These are phyloP conservation scores for Steromphala cineraria DNA, from an alignment of 2,888 invertebrate genomes.

Conservation along the genomic window DNA sequence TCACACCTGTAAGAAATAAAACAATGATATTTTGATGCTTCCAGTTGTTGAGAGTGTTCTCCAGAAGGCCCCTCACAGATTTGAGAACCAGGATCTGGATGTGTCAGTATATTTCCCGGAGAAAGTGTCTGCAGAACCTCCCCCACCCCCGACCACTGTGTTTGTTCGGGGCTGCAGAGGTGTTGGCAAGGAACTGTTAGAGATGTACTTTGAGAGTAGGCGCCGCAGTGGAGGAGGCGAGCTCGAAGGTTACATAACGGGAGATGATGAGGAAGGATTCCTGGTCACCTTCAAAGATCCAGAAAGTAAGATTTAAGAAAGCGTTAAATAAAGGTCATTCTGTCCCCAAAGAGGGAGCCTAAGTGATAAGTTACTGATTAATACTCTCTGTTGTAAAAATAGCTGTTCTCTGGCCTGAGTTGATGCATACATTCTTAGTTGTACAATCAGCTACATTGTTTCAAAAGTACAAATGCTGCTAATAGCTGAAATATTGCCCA, in stretches of 20 bases:
- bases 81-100: not conserved
- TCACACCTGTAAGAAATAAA: too few species aligned
- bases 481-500: too few species aligned
- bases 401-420: too few species aligned
- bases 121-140: not conserved
- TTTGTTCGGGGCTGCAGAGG: not conserved
- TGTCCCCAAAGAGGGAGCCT: too few species aligned
- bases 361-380: too few species aligned
- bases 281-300: not conserved
- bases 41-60: not conserved
- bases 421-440: too few species aligned
- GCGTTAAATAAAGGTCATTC: too few species aligned
- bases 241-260: not conserved
- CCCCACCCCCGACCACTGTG: not conserved
- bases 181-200: not conserved
- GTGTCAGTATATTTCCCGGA: not conserved
- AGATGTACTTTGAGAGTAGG: conserved; percentile 19
- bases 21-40: not conserved
- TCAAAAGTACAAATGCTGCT: too few species aligned
- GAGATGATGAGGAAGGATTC: not conserved
- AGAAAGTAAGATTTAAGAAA: conserved; percentile 3
- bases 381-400: too few species aligned
- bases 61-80: not conserved
- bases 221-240: conserved; percentile 10
- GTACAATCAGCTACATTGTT: too few species aligned